Evolutionary conservation across 2,113 vertebrate species (phyloP).

Genomic region (Pedetes capensis): DNA sequence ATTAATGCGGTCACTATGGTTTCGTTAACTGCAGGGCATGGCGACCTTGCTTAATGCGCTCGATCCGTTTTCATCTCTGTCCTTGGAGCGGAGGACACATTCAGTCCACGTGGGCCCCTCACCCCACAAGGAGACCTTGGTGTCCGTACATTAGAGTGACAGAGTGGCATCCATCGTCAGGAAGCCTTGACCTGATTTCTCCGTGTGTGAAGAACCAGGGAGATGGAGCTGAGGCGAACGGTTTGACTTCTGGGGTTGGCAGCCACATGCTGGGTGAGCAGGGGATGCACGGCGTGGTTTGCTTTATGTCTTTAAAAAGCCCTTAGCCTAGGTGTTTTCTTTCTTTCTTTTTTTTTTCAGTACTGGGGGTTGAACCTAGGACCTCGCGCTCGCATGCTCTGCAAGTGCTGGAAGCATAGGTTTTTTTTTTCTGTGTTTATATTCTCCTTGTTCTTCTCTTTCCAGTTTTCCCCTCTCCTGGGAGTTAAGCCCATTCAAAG

Average conservation of each 20-base stretch:
- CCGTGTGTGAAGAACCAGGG: not conserved
- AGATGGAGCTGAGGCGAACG: not conserved
- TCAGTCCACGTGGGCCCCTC: not conserved
- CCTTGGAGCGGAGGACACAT: not conserved
- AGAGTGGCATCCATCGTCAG: rapidly evolving
- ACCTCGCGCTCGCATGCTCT: no score
- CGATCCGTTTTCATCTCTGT: not conserved
- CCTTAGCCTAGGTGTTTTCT: not conserved
- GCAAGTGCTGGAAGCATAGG: no score
- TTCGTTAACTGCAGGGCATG: not conserved
- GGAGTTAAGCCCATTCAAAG: not conserved
- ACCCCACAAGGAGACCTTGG: not conserved
- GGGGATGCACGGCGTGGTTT: not conserved
- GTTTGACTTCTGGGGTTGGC: not conserved
- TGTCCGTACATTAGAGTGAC: not conserved
- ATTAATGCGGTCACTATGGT: not conserved
- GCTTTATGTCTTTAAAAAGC: not conserved
- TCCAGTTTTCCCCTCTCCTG: not conserved
- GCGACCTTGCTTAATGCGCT: not conserved
- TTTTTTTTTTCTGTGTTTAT: not conserved
- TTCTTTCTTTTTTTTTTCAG: no score
- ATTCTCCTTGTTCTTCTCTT: not conserved
- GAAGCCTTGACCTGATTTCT: not conserved
- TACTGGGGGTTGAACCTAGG: no score
- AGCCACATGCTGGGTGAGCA: not conserved